A percentile compares a stretch with the other conserved stretches of the same genome.
These are phyloP conservation scores for Rhizomys pruinosus DNA, from an alignment of 2,113 vertebrate species.

Conservation along the genomic window DNA sequence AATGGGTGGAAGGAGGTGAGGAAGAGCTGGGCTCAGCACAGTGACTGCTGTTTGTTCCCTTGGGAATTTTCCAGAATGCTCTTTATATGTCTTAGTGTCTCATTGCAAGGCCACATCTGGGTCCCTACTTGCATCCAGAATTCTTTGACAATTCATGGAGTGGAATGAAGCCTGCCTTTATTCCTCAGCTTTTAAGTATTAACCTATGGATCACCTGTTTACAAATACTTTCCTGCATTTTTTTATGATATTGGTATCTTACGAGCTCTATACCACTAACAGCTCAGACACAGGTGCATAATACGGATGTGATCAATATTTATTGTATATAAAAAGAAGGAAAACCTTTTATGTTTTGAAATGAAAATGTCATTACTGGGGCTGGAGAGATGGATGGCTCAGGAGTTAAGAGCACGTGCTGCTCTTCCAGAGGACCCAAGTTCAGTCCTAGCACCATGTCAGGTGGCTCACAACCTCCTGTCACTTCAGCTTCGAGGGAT, in stretches of 20 bases:
- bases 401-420: background rate
- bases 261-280: background rate
- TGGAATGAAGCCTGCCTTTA: background rate
- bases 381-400: background rate
- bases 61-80: conserved; percentile 14
- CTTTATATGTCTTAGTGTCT: background rate
- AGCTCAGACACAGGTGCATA: background rate
- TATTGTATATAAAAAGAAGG: conserved; percentile 13
- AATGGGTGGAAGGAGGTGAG: background rate
- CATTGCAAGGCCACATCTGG: background rate
- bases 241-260: background rate
- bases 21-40: background rate
- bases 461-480: background rate
- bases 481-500: background rate
- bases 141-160: background rate
- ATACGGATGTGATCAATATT: background rate
- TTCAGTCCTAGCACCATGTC: background rate
- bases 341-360: background rate
- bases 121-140: background rate
- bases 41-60: background rate
- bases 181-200: background rate
- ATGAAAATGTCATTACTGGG: background rate
- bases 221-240: background rate
- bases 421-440: background rate
- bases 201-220: background rate